Conservation (phyloP, 2,888 invertebrate species). For the Xestia rhomboidea region DNA sequence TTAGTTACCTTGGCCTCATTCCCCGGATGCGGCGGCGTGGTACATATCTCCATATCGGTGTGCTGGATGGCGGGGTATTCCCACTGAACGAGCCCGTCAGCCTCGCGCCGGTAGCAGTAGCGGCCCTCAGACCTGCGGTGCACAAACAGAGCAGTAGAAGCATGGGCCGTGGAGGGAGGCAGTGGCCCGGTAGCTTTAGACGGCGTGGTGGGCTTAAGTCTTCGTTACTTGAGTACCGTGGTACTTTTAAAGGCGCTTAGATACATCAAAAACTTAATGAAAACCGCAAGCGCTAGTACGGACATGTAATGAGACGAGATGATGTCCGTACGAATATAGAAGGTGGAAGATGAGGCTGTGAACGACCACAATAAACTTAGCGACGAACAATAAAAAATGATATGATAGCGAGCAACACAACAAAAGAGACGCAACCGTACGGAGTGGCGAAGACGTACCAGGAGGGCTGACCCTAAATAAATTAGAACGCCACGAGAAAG, state of each 20-base stretch:
- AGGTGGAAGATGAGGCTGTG: not conserved
- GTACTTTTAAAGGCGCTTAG: not conserved
- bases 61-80: slow-evolving; percentile 89
- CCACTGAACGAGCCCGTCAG: slow-evolving; percentile 91
- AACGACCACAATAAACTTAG: not conserved
- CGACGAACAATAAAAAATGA: not conserved
- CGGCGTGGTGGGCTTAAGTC: slow-evolving; percentile 54
- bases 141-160: slow-evolving; percentile 73
- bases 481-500: not conserved
- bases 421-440: not conserved
- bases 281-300: not conserved
- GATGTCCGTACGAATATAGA: not conserved
- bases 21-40: slow-evolving; percentile 85
- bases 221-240: too few species aligned
- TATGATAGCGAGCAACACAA: not conserved
- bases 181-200: slow-evolving; percentile 67
- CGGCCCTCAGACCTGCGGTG: slow-evolving; percentile 90
- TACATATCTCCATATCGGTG: slow-evolving; percentile 90
- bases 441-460: not conserved
- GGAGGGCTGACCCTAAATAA: not conserved
- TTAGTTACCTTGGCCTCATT: slow-evolving; percentile 71
- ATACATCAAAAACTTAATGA: not conserved
- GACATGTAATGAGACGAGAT: not conserved
- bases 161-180: slow-evolving; percentile 37
- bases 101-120: slow-evolving; percentile 91